A percentile compares a stretch with the other conserved stretches of the same genome.
Evolutionary conservation across 1,140 invertebrate genomes (phyloP).

Genomic region (Drosophila tristis): DNA sequence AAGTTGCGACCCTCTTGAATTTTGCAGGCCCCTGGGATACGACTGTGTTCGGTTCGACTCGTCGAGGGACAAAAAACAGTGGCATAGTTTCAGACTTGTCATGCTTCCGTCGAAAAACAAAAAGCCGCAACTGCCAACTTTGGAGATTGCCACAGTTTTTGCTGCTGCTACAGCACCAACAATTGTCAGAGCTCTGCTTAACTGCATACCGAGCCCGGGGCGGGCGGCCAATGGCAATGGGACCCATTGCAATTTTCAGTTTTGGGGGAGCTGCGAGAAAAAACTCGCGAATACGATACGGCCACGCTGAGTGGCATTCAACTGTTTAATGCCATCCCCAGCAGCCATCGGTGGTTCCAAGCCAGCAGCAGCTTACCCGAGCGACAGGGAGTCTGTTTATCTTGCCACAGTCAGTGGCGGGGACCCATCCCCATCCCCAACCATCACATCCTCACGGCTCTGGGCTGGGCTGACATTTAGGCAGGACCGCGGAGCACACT

Average conservation of each 20-base stretch:
- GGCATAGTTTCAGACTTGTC: slow-evolving; percentile 56
- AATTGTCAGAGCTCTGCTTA: slow-evolving; percentile 49
- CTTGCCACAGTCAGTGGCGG: slow-evolving; percentile 56
- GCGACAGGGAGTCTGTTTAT: slow-evolving; percentile 71
- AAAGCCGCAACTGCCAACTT: slow-evolving; percentile 46
- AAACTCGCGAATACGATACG: slow-evolving; percentile 39
- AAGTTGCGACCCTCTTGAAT: slow-evolving; percentile 50
- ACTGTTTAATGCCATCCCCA: slow-evolving; percentile 58
- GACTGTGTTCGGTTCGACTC: slow-evolving; percentile 10
- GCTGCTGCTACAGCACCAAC: slow-evolving; percentile 19
- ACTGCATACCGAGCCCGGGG: slow-evolving; percentile 52
- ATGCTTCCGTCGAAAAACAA: slow-evolving; percentile 39
- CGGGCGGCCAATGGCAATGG: background rate
- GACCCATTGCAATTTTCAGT: slow-evolving; percentile 30
- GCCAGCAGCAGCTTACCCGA: slow-evolving; percentile 28
- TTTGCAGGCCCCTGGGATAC: slow-evolving; percentile 5
- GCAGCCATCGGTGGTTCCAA: background rate
- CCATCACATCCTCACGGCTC: background rate
- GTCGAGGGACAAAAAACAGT: slow-evolving; percentile 42
- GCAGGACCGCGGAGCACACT: slow-evolving; percentile 47
- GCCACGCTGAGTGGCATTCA: slow-evolving; percentile 53
- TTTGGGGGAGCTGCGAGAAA: slow-evolving; percentile 38
- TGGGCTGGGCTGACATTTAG: slow-evolving; percentile 66
- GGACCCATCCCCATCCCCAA: slow-evolving; percentile 3
- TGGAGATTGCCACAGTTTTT: slow-evolving; percentile 52